Base-by-base conservation (phyloP, 2,888 invertebrate species). In the Congeria kusceri region DNA sequence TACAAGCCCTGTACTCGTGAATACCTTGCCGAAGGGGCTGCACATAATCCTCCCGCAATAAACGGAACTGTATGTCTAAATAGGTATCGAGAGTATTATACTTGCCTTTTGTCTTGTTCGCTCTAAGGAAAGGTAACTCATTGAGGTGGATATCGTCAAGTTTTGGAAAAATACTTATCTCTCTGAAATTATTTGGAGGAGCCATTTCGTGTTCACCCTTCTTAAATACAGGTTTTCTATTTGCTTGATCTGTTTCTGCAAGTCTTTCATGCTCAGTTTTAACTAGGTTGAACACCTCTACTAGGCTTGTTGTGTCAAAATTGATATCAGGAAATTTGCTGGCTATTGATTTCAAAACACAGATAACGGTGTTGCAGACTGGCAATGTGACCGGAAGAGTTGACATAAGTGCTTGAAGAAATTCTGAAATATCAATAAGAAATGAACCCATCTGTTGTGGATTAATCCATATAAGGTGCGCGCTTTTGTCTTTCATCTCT, bases 41-140 rank as follows among this genome's bases (percentile, higher is more conserved):
- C 44, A 96, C 95, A 90, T 96, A 97, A 93, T 98, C 97, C 94
- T 97, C 97, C 39, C 96, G 94, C 63, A 98, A 90, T 39, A 97
- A 94, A 29, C 96, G 95, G 90, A 96, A 97, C 86, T 97, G 97
- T 2, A 91, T 94, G 86, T 96, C 96, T 25, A 98, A 93, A 91
- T 97, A 98, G 88, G 96, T 95, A 63, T 96, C 94, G 0, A 96
- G 94, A 89, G 94, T 94, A 3, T 94, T 89, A 91, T 96, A 97
- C 0, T 95, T 94, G 25, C 96, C 96, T 65, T 95, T 92, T 0
- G 95, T 92, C 65, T 95, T 95, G 88, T 96, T 96, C 0, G 95
- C 94, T 25, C 95, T 93, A 23, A 95, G 86, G 89, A 94, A 95
- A 0, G 94, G 93, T 18, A 88, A 77, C 5, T 85, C 77, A 28